Base-by-base conservation (phyloP, 2,888 invertebrate genomes). In the Linnaemya vulpina region DNA sequence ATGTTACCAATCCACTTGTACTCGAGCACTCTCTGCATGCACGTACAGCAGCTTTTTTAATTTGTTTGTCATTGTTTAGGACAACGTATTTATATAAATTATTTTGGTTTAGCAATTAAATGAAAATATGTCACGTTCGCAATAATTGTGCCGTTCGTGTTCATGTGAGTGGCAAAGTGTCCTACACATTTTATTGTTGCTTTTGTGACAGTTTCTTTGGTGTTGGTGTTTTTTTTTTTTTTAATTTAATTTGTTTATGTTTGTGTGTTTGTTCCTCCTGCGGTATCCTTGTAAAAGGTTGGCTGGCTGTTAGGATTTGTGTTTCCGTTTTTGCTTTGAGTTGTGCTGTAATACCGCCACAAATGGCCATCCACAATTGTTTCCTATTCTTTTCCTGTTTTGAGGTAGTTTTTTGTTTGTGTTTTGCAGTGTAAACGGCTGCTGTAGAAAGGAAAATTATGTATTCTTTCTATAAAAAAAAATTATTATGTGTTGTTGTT, bases 51-150 rank as follows among this genome's bases (percentile, higher is more conserved):
- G 22, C 53, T 68, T 68, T n/a, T 75, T 53, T 46, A 46, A 75
- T 75, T 38, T 70, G 46, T 63, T 75, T 70, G 40, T 49, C 25
- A 30, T 22, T 75, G 46, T 73, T 53, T 62, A 46, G 70, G 30
- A 68, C 73, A 70, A 58, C 25, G 63, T 55, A 35, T 73, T 58
- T 65, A 49, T 74, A 82, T 78, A 85, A 75, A 78, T 85, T 85
- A 82, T 74, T 75, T 74, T 82, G 81, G 77, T 78, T 78, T 60
- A 85, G 71, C 74, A 82, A 85, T 85, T 82, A 82, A 85, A 85
- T 53, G 49, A 63, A 85, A 85, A 85, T 85, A 75, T 85, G 85
- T 85, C 85, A 85, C 78, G 81, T 82, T 82, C 78, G 62, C 62
- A 71, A 78, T 68, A 35, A 73, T 80, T 53, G 62, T 22, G 22